Conservation (phyloP, 2,888 invertebrate genomes). For the Rhamnusium bicolor region DNA sequence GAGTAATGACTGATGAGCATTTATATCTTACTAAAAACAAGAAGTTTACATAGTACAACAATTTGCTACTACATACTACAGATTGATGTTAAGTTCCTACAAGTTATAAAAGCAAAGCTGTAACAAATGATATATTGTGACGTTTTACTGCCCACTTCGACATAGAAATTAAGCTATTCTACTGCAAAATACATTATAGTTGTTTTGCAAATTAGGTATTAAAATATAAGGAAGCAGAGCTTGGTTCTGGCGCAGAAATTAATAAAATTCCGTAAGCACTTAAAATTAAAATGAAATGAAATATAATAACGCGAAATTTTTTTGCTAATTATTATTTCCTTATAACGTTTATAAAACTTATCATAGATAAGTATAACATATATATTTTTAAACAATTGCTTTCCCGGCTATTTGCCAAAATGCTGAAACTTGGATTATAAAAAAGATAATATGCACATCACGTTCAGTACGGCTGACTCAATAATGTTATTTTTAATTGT, state of each 20-base stretch:
- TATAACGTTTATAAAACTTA: too few species aligned
- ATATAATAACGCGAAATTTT: too few species aligned
- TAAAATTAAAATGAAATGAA: too few species aligned
- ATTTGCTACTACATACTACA: constrained; percentile 9
- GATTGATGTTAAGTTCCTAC: constrained; percentile 8
- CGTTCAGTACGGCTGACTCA: too few species aligned
- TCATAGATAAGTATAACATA: too few species aligned
- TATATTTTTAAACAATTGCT: too few species aligned
- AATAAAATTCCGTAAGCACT: too few species aligned
- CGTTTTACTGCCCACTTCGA: constrained; percentile 3
- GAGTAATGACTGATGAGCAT: neutral
- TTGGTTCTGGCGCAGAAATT: neutral
- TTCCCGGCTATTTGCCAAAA: too few species aligned
- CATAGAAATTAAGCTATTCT: constrained; percentile 8
- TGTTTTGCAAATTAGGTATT: constrained; percentile 9
- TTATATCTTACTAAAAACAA: neutral
- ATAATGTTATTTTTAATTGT: too few species aligned
- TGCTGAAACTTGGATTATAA: too few species aligned
- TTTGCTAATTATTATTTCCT: too few species aligned
- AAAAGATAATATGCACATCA: too few species aligned
- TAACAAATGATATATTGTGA: constrained; percentile 21
- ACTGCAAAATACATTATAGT: constrained; percentile 1
- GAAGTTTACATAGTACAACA: constrained; percentile 14
- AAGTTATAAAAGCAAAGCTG: constrained; percentile 15
- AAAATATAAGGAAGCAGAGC: neutral